Base-by-base conservation (phyloP, 92 coral and sea anemone genomes). In the Phymanthus crucifer region DNA sequence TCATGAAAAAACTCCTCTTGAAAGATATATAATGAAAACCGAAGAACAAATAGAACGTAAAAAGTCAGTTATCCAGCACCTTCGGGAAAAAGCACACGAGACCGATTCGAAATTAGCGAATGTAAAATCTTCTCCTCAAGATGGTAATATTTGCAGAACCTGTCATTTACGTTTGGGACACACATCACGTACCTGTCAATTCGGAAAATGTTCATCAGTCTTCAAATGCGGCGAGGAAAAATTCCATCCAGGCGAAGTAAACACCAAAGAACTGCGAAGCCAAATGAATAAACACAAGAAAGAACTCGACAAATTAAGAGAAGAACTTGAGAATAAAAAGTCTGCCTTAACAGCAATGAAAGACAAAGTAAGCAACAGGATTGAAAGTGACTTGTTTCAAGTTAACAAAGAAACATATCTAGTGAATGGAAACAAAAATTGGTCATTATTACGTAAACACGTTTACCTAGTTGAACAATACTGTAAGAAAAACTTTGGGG, bases 111-210 rank as follows among this genome's bases (percentile, higher is more conserved):
- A 50, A 14, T 35, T 77, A 32, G 61, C 46, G 14, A 56, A 76
- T 65, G 87, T 83, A 31, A 61, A 79, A 61, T 88, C 88, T 31
- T 34, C 47, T 58, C 78, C 87, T 3, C 36, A 46, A 4, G 84
- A 83, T 21, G 84, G 87, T 27, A 88, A 88, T 69, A 70, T 88
- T 57, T 84, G 88, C 50, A 54, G 92, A 31, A 84, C 84, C 74
- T 84, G 89, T 58, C 87, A 89, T 38, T 70, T 89, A 40, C 76
- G 82, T 1, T 71, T 84, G 12, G 89, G 92, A 1, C 92, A 85
- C 48, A 74, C 91, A 12, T 85, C 91, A 31, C 46, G 87, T 16
- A 72, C 43, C 7, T 83, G 91, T 50, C 19, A 33, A 5, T 69
- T 64, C 29, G 85, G 78, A 38, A 83, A 78, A 80, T 83, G 85